Base-by-base conservation (phyloP, 92 coral and sea anemone species). In the Parazoanthus atlanticus region DNA sequence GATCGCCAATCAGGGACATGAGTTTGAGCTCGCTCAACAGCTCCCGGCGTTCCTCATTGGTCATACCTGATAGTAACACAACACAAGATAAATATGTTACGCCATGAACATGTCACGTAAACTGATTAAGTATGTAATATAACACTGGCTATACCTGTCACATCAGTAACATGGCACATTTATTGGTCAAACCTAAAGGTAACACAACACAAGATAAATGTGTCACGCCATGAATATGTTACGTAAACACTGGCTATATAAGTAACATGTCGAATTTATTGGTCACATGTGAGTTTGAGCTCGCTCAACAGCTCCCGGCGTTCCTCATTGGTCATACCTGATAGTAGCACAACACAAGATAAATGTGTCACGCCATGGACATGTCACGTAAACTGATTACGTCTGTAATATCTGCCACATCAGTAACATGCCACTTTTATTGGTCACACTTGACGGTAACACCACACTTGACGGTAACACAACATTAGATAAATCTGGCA, bases 1-100 rank as follows among this genome's bases (percentile, higher is more conserved):
- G 98, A 34, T 89, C 88, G 9, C 91, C 94, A n/a, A 94, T 85
- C 66, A 90, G 83, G 80, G 89, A 82, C 80, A 93, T 70, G 25
- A 89, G 90, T 58, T 80, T 88, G 19, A 94, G 88, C 29, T 94
- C 96, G 76, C 69, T 80, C 71, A 89, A 74, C 58, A 89, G 85
- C 75, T 79, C 88, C 56, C 70, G 81, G 13, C 73, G 85, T 66
- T 58, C 74, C 15, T 85, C 89, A 38, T 31, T 10, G 70, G 90
- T 75, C 29, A 72, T 72, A 69, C 75, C 85, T 85, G 78, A 43
- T 5, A 26, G 34, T 8, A 41, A n/a, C 52, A 67, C 41, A 16
- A 66, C 15, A 21, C 19, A n/a, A 1, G 31, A 29, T 66, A 21
- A 66, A 6, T 72, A 4, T 30, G 76, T 47, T 33, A 26, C n/a